Evolutionary conservation across 2,797 vertebrate genomes (phyloP).

Genomic region (Cuculus canorus): DNA sequence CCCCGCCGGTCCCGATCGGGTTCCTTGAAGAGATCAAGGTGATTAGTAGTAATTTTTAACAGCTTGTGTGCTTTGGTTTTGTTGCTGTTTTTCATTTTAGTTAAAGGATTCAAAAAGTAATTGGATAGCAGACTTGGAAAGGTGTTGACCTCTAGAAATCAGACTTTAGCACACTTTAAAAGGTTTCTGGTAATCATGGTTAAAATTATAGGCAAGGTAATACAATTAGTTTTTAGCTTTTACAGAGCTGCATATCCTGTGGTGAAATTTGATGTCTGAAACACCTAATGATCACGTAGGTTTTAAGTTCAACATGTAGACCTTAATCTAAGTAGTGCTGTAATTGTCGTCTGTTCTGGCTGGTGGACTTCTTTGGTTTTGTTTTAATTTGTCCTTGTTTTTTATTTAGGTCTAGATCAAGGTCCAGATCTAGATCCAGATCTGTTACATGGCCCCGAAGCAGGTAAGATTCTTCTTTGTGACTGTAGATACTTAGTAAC

Average conservation of each 20-base stretch:
- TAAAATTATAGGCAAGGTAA: background rate
- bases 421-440: constrained; percentile 83
- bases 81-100: background rate
- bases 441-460: constrained; percentile 84
- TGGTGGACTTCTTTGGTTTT: background rate
- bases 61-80: fast-evolving
- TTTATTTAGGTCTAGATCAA: constrained; percentile 76
- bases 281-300: fast-evolving
- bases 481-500: background rate
- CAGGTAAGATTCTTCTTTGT: constrained; percentile 74
- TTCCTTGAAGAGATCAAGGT: constrained; percentile 87
- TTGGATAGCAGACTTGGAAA: background rate
- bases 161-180: background rate
- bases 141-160: background rate
- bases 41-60: background rate
- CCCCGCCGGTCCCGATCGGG: constrained; percentile 80
- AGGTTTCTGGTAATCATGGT: background rate
- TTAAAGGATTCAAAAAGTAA: background rate
- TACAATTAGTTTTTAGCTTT: fast-evolving
- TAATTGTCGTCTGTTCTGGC: background rate
- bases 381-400: background rate
- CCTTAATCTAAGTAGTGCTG: background rate
- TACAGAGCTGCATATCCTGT: fast-evolving
- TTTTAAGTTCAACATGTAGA: background rate
- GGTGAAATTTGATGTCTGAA: background rate